Base-by-base conservation (phyloP, 2,113 vertebrate species). In the Columba janthina region DNA sequence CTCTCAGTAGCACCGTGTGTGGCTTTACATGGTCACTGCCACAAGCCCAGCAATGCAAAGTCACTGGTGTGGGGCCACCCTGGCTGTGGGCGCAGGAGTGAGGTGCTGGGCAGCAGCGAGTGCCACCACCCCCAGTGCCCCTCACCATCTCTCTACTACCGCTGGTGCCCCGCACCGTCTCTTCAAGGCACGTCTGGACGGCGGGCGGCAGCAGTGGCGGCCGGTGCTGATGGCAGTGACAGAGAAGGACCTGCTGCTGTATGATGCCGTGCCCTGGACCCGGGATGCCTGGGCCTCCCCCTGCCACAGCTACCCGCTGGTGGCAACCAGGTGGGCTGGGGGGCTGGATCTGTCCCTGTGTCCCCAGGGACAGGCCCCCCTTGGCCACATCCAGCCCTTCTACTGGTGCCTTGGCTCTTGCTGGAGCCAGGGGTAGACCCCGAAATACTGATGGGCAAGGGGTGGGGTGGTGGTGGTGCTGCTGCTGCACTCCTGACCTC, bases 231-330 rank as follows among this genome's bases (percentile, higher is more conserved):
- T 99, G 98, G 99, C 99, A 1, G 97, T 99, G 95, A 99, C 99
- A 0, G 99, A 99, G 96, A 99, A 99, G 95, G 99, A 99, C 96
- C 98, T 99, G 96, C 97, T 99, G 95, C 98, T 99, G 29, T 99
- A 99, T 36, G 98, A 99, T 2, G 98, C 98, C 2, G 98, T 99
- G 98, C 99, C 99, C 5, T 99, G 99, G 99, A 99, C 97, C 75
- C 92, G 98, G 85, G 99, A 99, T 4, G 98, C 98, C 62, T 99
- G 99, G 99, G 98, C 98, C n/a, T 96, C 98, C 3, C 99, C 99
- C 0, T 98, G 99, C 94, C 98, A 99, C 86, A 99, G 98, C 83
- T 99, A 99, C 96, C 99, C 99, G 0, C 98, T 99, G 79, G 98
- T 99, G 12, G 99, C 99, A 66, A 99, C 99, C 90, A 98, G 99